A percentile compares a stretch with the other conserved stretches of the same genome.
Evolutionary conservation across 2,888 invertebrate genomes (phyloP).

Genomic region (Cheilosia variabilis): DNA sequence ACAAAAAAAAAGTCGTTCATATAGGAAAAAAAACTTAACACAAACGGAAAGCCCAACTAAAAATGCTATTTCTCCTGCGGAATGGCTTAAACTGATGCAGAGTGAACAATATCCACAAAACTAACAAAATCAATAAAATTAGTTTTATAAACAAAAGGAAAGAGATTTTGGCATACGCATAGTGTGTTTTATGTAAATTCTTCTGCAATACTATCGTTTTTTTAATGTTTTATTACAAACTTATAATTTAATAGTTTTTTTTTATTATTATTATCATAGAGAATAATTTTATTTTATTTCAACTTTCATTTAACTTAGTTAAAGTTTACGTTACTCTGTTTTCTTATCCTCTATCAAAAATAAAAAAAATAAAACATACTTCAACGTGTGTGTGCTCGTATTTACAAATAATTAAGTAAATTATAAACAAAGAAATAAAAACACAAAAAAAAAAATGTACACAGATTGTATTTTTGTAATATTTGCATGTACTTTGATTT

Average conservation of each 20-base stretch:
- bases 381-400: constrained; percentile 56
- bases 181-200: constrained; percentile 27
- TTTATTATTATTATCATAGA: constrained; percentile 52
- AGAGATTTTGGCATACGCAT: constrained; percentile 9
- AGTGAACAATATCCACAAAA: constrained; percentile 14
- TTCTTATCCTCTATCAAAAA: constrained; percentile 10
- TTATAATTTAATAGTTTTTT: constrained; percentile 42
- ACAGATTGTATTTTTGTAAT: constrained; percentile 73
- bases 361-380: constrained; percentile 42
- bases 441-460: constrained; percentile 18
- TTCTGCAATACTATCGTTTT: constrained; percentile 32
- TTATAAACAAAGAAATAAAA: constrained; percentile 20
- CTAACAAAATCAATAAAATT: constrained; percentile 21
- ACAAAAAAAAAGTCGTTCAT: neutral
- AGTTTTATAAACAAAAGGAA: constrained; percentile 51
- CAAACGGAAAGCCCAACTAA: constrained; percentile 44
- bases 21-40: neutral
- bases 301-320: constrained; percentile 51
- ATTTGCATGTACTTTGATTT: constrained; percentile 68
- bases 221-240: constrained; percentile 24
- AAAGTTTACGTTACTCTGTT: constrained; percentile 42
- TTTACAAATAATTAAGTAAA: constrained; percentile 55
- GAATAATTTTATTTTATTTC: constrained; percentile 56
- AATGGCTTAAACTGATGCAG: constrained; percentile 35
- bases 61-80: constrained; percentile 21